phyloP scores from a whole-genome alignment of 2,797 vertebrate genomes.

The Epinephelus malabaricus region DNA sequence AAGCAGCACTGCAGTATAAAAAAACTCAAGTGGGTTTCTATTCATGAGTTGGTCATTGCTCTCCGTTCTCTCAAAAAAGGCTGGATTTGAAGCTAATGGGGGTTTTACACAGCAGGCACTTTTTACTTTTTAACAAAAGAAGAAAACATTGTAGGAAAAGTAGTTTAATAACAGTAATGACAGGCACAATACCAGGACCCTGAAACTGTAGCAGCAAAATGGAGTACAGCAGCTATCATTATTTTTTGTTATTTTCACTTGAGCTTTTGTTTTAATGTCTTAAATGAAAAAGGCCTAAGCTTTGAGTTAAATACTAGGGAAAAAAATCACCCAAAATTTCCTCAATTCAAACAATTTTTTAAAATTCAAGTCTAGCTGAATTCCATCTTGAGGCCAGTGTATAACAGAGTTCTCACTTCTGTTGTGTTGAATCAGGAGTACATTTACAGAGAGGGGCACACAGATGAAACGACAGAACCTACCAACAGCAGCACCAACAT shows the following conservation, averaged over 20 bases:
- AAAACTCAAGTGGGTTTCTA: background rate
- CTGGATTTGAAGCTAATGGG: background rate
- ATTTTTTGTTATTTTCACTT: background rate
- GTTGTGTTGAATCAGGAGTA: background rate
- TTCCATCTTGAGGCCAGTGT: too few relatives aligned
- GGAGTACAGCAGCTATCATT: background rate
- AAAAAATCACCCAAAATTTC: too few relatives aligned
- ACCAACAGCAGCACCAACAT: background rate
- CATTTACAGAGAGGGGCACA: background rate
- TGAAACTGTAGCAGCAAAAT: constrained; percentile 1
- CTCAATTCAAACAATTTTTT: too few relatives aligned
- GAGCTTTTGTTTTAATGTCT: background rate
- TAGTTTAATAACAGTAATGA: background rate
- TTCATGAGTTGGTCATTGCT: background rate
- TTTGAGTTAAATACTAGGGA: background rate
- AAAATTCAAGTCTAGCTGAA: too few relatives aligned
- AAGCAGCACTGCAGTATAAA: background rate
- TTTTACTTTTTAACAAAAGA: background rate
- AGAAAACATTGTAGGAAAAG: background rate
- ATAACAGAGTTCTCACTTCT: too few relatives aligned
- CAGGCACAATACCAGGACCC: background rate
- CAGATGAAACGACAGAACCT: background rate
- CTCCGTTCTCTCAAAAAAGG: background rate
- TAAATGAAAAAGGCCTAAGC: background rate
- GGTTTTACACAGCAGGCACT: background rate